A percentile compares a stretch with the other conserved stretches of the same genome.
These are phyloP conservation scores for Stigmatopora argus DNA, from an alignment of 2,113 vertebrate species.

Conservation along the genomic window DNA sequence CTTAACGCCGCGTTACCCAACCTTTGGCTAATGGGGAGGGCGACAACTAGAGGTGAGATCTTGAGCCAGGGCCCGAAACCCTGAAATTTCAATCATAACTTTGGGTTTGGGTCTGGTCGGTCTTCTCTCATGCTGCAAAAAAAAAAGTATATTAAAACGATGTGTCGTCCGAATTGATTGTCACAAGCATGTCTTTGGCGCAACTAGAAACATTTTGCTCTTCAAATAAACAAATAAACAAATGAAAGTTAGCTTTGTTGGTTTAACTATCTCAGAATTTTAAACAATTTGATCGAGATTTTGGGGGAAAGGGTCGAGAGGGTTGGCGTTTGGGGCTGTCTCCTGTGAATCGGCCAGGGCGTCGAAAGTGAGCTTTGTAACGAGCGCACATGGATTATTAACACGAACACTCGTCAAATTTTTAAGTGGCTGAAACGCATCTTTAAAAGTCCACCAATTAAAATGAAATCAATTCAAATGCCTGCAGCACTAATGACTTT, in stretches of 20 bases:
- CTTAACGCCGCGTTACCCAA: too few species aligned
- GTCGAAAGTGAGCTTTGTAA: slow-evolving; percentile 9
- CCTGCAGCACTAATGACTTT: slow-evolving; percentile 50
- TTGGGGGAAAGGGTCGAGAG: neutral
- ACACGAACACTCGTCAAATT: slow-evolving; percentile 50
- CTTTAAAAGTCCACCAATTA: slow-evolving; percentile 58
- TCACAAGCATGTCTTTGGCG: neutral
- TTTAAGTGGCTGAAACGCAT: slow-evolving; percentile 43
- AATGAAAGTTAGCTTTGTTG: neutral
- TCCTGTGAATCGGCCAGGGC: neutral
- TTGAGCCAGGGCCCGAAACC: too few species aligned
- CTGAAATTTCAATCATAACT: too few species aligned
- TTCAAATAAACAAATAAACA: neutral
- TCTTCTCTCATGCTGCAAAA: too few species aligned
- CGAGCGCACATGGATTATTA: slow-evolving; percentile 52
- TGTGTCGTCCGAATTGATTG: neutral
- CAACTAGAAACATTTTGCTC: neutral
- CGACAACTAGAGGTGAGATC: too few species aligned
- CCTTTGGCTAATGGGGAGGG: too few species aligned
- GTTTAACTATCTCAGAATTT: neutral
- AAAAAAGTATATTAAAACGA: too few species aligned
- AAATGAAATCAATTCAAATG: slow-evolving; percentile 58
- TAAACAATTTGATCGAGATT: too few species aligned
- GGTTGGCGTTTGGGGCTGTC: neutral
- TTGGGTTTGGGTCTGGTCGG: too few species aligned